Evolutionary conservation across 2,888 invertebrate species (phyloP), one percentile per base, ranked within the genome.

Genomic region (Tetragnatha montana): DNA sequence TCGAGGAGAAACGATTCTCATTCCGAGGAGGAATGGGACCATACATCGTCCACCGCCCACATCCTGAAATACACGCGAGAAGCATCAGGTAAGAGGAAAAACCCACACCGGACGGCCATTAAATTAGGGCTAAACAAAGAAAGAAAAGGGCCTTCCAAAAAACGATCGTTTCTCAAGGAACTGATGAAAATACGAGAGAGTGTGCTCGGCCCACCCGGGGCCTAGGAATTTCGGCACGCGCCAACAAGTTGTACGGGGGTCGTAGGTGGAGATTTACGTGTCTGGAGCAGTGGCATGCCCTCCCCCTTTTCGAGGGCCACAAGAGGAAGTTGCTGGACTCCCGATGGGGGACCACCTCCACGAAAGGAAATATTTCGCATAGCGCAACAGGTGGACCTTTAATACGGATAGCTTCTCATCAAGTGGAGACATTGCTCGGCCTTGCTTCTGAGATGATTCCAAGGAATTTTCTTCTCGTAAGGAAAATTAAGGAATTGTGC

Each of bases 191-290:
- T 86, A 86, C 60, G 80, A 86, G 50, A 80, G 80, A 73, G 86
- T 47, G 71, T 74, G n/a, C 14, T 71, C 17, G 49, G 85, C 81
- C 89, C 89, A 85, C 89, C 89, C 81, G 76, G 60, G 35, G 81
- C 22, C 71, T n/a, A 22, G 85, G 85, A 76, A 89, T 89, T 81
- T 81, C 47, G 68, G 81, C 89, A 85, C 81, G 89, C 85, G 89
- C 81, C 70, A 78, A 84, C 69, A 60, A 75, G 81, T 49, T 60
- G 68, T 35, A 49, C 21, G 50, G 60, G 69, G 22, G 22, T 7
- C n/a, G 84, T 81, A 49, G 89, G 84, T 51, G 89, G 84, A 76
- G 89, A 89, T 84, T 81, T 81, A 89, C 84, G 76, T 47, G 51
- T 19, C 0, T 49, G 10, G 49, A 17, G 68, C 14, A 60, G n/a